Evolutionary conservation across 2,888 invertebrate genomes (phyloP), one percentile per base, ranked within the genome.

Genomic region (Asteroscopus sphinx): DNA sequence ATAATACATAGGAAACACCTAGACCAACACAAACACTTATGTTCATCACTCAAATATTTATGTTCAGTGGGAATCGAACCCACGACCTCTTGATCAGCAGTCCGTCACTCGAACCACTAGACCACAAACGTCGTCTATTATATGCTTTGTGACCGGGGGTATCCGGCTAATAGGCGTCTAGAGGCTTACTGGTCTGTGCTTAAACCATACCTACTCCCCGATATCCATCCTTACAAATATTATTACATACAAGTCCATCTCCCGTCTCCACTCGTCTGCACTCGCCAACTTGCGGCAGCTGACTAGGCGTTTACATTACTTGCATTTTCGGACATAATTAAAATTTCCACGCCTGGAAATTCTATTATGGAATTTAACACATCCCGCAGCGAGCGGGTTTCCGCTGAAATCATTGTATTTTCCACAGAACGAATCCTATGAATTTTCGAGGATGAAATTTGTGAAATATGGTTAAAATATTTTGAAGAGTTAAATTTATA

Each of bases 251-350:
- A 55, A 59, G 46, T 49, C 26, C 44, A 61, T 47, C 41, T 40
- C 47, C 51, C 57, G 48, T 64, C 54, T 58, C 49, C 48, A 37
- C 48, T 58, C 68, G 65, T 45, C 66, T 46, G 30, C 42, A 36
- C 46, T 47, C 65, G 65, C 33, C 63, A 68, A 69, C 56, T 63
- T 68, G 53, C 57, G 57, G 59, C 54, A 58, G 71, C 79, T 76
- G 73, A 82, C 81, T 78, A 78, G 62, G 77, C 79, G 80, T 79
- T 79, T 71, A 74, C 74, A 76, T 74, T 82, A 80, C 81, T 79
- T 80, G 73, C 73, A 83, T 82, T 83, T 84, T 83, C 79, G 79
- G 77, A 79, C 82, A 81, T 79, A 83, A 85, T 86, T 86, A 84
- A 86, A 84, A 85, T 84, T 80, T 86, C 76, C 80, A 73, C 75